Conservation (phyloP, 1,140 invertebrate genomes). For the Halotydeus destructor region DNA sequence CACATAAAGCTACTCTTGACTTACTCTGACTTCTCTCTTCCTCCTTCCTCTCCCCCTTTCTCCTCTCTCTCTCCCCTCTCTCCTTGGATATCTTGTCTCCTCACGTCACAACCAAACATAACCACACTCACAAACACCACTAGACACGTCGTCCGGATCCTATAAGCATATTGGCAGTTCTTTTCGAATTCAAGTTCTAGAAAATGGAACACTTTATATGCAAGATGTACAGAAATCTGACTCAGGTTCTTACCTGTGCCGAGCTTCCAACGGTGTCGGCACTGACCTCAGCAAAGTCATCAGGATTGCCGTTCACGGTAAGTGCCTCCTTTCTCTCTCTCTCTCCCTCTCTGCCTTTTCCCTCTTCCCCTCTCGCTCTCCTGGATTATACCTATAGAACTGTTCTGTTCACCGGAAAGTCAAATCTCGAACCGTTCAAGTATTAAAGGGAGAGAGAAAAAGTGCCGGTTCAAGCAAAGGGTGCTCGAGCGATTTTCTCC, state of each 20-base stretch:
- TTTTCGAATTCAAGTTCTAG: slow-evolving; percentile 20
- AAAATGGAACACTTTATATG: slow-evolving; percentile 22
- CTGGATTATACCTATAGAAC: background rate
- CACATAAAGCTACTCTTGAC: too few relatives aligned
- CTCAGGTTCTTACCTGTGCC: slow-evolving; percentile 27
- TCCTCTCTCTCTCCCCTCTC: too few relatives aligned
- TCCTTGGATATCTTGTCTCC: too few relatives aligned
- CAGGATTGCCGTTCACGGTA: slow-evolving; percentile 24
- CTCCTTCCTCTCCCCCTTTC: too few relatives aligned
- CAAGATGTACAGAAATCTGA: slow-evolving; percentile 21
- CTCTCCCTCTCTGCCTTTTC: background rate
- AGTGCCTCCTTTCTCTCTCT: slow-evolving; percentile 5
- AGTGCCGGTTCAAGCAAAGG: too few relatives aligned
- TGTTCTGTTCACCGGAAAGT: background rate
- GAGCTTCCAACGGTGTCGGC: slow-evolving; percentile 25
- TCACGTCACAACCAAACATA: too few relatives aligned
- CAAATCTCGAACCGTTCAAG: too few relatives aligned
- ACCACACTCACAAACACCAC: too few relatives aligned
- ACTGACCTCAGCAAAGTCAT: slow-evolving; percentile 26
- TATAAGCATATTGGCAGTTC: slow-evolving; percentile 13
- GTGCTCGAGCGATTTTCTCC: too few relatives aligned
- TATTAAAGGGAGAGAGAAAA: too few relatives aligned
- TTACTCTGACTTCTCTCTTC: too few relatives aligned
- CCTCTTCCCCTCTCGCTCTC: background rate
- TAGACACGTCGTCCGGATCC: background rate